Base-by-base conservation (phyloP, 2,888 invertebrate species). In the Anodontia alba region DNA sequence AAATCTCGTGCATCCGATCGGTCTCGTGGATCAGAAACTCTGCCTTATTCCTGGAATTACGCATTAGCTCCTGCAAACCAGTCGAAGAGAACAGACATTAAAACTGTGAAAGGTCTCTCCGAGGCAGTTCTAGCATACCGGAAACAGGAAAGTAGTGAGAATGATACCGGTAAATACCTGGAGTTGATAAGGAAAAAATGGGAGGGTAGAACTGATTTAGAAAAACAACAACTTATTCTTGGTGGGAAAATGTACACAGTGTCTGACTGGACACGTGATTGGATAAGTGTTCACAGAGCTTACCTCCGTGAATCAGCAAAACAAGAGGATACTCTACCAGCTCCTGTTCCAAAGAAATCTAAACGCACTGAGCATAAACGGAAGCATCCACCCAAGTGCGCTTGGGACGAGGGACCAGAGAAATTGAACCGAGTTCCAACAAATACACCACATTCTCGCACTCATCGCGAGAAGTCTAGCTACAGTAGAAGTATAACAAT, bases 61-160 rank as follows among this genome's bases (percentile, higher is more conserved):
- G 49, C 78, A 0, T 69, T 78, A 1, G 31, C 76, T 5, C 76
- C 78, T 2, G n/a, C 71, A 23, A 70, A 72, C 20, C 54, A 29
- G 0, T 15, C 23, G 17, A 38, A 36, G 5, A 23, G 31, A 1
- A 70, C 66, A 31, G 66, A 68, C 29, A 66, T 78, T 3, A 70
- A 76, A 17, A 81, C 80, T 0, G 76, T 84, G n/a, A 73, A 69
- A 33, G 70, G 68, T 42, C 49, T 84, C n/a, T 81, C 84, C 2
- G 77, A 78, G 8, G 84, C 81, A 29, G 72, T 81, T 2, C 43
- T 84, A 15, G 74, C 71, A 3, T 84, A 84, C 38, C 71, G 62
- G 12, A 36, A 43, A 23, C 57, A 57, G 17, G 36, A 54, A 29
- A 74, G 68, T 1, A 73, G 68, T 0, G 43, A 72, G 3, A 62